A percentile compares a stretch with the other conserved stretches of the same genome.
These are phyloP conservation scores for Dicrurus megarhynchus DNA, from an alignment of 2,113 vertebrate species.

Conservation along the genomic window DNA sequence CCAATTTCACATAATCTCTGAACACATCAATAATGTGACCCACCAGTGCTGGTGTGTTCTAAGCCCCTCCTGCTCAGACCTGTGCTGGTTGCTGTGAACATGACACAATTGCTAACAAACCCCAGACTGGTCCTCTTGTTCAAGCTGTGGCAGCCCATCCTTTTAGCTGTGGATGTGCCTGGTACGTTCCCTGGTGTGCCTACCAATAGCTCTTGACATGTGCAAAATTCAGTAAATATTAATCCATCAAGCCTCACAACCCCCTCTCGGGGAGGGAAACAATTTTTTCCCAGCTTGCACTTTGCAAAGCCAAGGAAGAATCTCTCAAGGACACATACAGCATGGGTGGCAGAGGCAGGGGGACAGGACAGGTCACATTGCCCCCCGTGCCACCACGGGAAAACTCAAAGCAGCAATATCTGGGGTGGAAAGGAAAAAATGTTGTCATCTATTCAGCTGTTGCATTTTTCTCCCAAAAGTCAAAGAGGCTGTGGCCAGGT, in stretches of 20 bases:
- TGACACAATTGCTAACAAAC: not conserved
- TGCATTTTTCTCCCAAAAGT: not conserved
- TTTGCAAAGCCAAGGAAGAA: not conserved
- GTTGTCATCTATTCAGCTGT: not conserved
- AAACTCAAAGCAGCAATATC: not conserved
- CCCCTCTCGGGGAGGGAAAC: not conserved
- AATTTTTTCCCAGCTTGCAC: not conserved
- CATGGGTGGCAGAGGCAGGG: not conserved
- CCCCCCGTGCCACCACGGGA: accelerated
- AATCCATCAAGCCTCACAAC: slow-evolving; percentile 8
- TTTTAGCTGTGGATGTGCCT: not conserved
- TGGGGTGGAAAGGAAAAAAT: not conserved
- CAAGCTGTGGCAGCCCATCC: not conserved
- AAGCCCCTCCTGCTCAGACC: not conserved
- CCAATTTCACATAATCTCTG: not conserved
- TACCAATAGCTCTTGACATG: not conserved
- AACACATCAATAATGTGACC: not conserved
- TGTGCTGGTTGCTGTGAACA: not conserved
- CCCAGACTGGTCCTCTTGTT: not conserved
- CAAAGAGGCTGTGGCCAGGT: not conserved
- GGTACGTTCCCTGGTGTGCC: not conserved
- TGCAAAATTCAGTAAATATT: slow-evolving; percentile 17
- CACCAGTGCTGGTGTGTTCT: not conserved
- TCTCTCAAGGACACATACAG: not conserved
- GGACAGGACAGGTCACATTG: not conserved